Percentiles rank a stretch among this genome's conserved stretches.
These are phyloP conservation scores for Haplotaxodon microlepis DNA, from an alignment of 2,113 vertebrate species.

Conservation along the genomic window DNA sequence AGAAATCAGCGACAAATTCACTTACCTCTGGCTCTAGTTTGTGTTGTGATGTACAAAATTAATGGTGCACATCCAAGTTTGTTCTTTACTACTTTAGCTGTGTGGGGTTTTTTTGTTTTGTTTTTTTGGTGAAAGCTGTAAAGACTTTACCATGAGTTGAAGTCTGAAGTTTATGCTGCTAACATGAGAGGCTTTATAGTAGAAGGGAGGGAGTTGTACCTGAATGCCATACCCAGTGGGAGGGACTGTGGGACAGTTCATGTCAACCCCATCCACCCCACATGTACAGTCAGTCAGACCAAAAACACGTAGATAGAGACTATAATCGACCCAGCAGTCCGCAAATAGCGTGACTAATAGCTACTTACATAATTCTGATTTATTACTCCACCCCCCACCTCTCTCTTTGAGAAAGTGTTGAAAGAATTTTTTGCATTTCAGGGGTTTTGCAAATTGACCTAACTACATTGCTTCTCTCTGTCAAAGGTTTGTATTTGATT, in stretches of 20 bases:
- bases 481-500: background rate
- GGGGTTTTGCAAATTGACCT: background rate
- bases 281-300: slow-evolving; percentile 30
- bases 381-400: background rate
- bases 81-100: background rate
- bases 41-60: background rate
- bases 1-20: background rate
- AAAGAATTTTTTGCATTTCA: background rate
- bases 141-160: slow-evolving; percentile 44
- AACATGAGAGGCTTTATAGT: slow-evolving; percentile 61
- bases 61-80: slow-evolving; percentile 5
- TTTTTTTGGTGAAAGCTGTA: background rate
- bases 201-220: slow-evolving; percentile 60
- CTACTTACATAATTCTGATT: background rate
- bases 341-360: background rate
- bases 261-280: slow-evolving; percentile 47
- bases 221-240: slow-evolving; percentile 66
- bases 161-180: slow-evolving; percentile 49
- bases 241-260: slow-evolving; percentile 59
- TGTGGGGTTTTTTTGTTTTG: background rate
- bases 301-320: slow-evolving; percentile 8
- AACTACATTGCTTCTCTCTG: background rate
- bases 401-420: background rate
- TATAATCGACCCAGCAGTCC: background rate
- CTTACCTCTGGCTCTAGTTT: slow-evolving; percentile 29